Evolutionary conservation across 2,113 vertebrate species (phyloP).

Genomic region (Stigmatopora argus): DNA sequence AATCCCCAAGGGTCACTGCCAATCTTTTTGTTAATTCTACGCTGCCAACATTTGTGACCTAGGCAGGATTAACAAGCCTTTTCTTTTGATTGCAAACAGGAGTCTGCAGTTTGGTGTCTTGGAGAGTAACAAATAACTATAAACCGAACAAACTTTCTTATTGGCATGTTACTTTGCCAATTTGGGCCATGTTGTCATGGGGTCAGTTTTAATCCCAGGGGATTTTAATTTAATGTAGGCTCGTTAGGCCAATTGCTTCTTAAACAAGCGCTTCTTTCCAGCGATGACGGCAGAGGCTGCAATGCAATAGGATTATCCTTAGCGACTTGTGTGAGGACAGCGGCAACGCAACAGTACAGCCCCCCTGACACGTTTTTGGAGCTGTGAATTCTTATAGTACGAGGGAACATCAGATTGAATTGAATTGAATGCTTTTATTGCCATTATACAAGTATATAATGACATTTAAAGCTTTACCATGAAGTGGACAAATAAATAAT

Average conservation of each 20-base stretch:
- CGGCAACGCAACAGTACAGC: conserved; percentile 16
- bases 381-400: conserved; percentile 2
- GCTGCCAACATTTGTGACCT: background rate
- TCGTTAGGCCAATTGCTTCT: conserved; percentile 11
- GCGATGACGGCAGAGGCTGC: conserved; percentile 46
- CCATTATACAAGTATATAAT: too few species aligned
- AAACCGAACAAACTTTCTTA: background rate
- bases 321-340: conserved; percentile 44
- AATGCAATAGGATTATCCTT: conserved; percentile 50
- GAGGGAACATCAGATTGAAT: background rate
- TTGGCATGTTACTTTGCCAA: background rate
- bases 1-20: conserved; percentile 27
- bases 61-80: conserved; percentile 14
- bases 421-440: too few species aligned
- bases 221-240: conserved; percentile 27
- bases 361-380: conserved; percentile 21
- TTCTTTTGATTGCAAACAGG: conserved; percentile 3
- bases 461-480: too few species aligned
- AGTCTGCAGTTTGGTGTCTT: background rate
- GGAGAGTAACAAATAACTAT: background rate
- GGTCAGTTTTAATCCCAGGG: conserved; percentile 32
- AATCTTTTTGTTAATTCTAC: conserved; percentile 33
- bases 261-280: conserved; percentile 39
- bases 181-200: background rate
- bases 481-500: too few species aligned